A percentile compares a stretch with the other conserved stretches of the same genome.
These are phyloP conservation scores for Leuciscus waleckii DNA, from an alignment of 2,797 vertebrate species.

Conservation along the genomic window DNA sequence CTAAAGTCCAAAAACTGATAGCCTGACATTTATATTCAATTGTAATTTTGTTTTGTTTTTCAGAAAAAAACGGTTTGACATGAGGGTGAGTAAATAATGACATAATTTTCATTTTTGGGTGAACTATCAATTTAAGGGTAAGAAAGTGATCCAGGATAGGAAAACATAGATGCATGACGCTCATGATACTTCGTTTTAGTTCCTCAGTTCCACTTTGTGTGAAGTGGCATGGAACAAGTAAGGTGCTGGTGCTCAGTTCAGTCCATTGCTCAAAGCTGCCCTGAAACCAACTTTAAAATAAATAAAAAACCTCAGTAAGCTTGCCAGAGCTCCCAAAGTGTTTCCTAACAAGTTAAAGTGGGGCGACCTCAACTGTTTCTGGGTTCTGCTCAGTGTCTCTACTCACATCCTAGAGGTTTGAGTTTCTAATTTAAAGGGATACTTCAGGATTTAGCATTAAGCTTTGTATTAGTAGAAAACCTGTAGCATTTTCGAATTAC, in stretches of 20 bases:
- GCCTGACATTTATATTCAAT: too few relatives aligned
- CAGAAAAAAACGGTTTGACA: too few relatives aligned
- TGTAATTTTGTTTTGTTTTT: too few relatives aligned
- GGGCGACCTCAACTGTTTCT: conserved; percentile 4
- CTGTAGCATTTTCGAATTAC: too few relatives aligned
- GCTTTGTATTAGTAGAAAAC: too few relatives aligned
- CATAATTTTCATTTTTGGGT: neutral
- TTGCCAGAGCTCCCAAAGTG: conserved; percentile 13
- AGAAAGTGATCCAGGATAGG: neutral
- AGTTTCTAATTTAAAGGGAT: neutral
- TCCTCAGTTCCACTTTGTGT: neutral
- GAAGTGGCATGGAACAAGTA: neutral
- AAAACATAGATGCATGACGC: neutral
- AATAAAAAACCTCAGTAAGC: neutral
- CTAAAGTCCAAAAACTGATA: too few relatives aligned
- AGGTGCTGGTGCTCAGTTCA: neutral
- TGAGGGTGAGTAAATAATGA: too few relatives aligned
- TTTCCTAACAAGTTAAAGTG: conserved; percentile 15
- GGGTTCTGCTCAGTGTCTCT: neutral
- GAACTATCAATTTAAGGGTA: neutral
- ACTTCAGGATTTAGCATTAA: too few relatives aligned
- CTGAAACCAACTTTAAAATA: neutral
- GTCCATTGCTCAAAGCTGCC: neutral
- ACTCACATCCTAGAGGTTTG: neutral
- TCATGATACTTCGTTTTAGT: neutral